Percentiles rank a stretch among this genome's conserved stretches.
Conservation (phyloP, 2,888 invertebrate genomes). For the Scaptomyza flava region DNA sequence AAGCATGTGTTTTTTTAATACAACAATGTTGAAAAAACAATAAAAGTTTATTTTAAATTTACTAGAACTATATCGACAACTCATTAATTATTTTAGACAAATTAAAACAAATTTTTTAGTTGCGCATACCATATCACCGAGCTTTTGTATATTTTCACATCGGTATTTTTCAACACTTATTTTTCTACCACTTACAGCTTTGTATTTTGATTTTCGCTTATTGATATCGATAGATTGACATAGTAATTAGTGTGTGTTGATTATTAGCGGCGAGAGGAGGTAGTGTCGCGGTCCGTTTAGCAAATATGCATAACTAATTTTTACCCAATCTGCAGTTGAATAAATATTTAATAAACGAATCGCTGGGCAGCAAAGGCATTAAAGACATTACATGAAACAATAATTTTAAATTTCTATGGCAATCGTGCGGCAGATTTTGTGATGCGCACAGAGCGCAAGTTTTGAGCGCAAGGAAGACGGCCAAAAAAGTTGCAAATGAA, state of each 20-base stretch:
- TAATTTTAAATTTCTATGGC: conserved; percentile 4
- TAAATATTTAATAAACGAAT: conserved; percentile 16
- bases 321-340: conserved; percentile 25
- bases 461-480: conserved; percentile 43
- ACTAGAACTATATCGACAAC: background rate
- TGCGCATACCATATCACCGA: conserved; percentile 9
- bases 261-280: conserved; percentile 42
- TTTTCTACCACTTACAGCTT: background rate
- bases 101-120: background rate
- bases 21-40: background rate
- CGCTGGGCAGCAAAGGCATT: conserved; percentile 8
- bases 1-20: background rate
- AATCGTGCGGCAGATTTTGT: conserved; percentile 42
- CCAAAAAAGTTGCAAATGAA: conserved; percentile 43
- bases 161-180: conserved; percentile 17
- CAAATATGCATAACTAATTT: conserved; percentile 43
- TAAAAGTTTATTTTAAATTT: background rate
- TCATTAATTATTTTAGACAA: background rate
- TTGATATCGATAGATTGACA: conserved; percentile 23
- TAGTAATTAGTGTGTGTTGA: conserved; percentile 53
- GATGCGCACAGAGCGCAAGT: conserved; percentile 62
- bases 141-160: background rate
- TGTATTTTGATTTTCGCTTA: background rate
- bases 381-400: conserved; percentile 6
- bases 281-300: conserved; percentile 5